These are phyloP conservation scores for Bombus consobrinus DNA, from an alignment of 1,140 invertebrate species.

Conservation along the genomic window DNA sequence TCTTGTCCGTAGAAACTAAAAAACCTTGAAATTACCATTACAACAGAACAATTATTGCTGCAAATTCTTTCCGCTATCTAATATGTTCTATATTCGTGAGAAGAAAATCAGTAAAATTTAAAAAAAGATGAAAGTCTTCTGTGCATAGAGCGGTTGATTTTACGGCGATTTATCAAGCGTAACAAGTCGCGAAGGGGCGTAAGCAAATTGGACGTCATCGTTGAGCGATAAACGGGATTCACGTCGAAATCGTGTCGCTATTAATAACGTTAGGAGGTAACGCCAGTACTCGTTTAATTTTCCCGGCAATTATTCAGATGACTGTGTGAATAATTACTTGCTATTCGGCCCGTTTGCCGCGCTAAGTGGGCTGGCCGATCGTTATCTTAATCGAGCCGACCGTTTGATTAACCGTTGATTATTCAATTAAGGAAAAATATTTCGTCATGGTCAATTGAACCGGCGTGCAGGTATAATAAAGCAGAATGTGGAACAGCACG, in stretches of 20 bases:
- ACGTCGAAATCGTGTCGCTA: background rate
- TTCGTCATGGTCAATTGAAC: conserved; percentile 62
- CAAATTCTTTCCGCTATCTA: background rate
- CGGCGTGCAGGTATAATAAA: conserved; percentile 46
- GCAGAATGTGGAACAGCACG: background rate
- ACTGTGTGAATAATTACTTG: conserved; percentile 64
- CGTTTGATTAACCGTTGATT: conserved; percentile 59
- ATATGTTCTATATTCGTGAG: no score
- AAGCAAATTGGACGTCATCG: background rate
- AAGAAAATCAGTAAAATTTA: no score
- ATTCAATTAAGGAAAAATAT: conserved; percentile 66
- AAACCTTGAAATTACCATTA: background rate
- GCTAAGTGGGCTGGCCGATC: conserved; percentile 50
- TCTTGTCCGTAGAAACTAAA: no score
- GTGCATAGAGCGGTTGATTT: background rate
- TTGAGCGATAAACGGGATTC: background rate
- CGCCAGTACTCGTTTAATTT: conserved; percentile 9
- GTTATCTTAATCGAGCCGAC: conserved; percentile 44
- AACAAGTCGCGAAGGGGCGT: background rate
- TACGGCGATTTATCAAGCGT: background rate
- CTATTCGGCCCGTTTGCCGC: conserved; percentile 46
- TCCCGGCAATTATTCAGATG: conserved; percentile 59
- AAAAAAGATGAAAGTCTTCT: background rate
- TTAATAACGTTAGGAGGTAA: conserved; percentile 10
- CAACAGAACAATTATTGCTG: background rate